Conservation (phyloP, 2,888 invertebrate species). For the Orgyia antiqua region DNA sequence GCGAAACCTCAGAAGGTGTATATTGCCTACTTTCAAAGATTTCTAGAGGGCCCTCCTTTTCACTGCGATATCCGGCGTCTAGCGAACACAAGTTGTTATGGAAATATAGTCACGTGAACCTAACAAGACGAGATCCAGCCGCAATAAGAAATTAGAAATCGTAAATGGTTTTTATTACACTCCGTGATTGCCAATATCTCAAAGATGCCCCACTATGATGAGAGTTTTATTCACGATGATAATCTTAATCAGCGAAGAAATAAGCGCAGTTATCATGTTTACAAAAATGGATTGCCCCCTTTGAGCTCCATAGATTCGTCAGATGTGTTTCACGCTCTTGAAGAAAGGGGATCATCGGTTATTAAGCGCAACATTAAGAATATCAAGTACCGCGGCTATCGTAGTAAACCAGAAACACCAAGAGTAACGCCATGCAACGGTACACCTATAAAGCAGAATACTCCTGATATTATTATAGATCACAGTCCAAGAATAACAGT, state of each 20-base stretch:
- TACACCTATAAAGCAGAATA: conserved; percentile 38
- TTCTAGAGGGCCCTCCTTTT: conserved; percentile 63
- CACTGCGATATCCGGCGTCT: conserved; percentile 38
- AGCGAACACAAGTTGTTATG: conserved; percentile 39
- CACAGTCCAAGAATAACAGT: conserved; percentile 60
- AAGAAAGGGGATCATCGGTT: conserved; percentile 58
- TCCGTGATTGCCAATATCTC: not conserved
- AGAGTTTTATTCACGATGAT: conserved; percentile 71
- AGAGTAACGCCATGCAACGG: conserved; percentile 23
- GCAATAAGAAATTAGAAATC: conserved; percentile 13
- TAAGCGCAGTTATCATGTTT: conserved; percentile 72
- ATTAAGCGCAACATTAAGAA: conserved; percentile 66
- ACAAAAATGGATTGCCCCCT: conserved; percentile 63
- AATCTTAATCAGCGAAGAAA: conserved; percentile 69
- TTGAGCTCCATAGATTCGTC: conserved; percentile 48
- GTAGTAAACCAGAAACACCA: conserved; percentile 38
- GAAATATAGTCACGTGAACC: conserved; percentile 36
- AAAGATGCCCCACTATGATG: conserved; percentile 72
- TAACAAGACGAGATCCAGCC: conserved; percentile 23
- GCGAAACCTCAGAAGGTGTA: conserved; percentile 22
- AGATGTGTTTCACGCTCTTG: conserved; percentile 53
- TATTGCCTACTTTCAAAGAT: conserved; percentile 59
- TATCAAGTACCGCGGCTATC: conserved; percentile 57
- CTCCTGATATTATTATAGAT: conserved; percentile 57
- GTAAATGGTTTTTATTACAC: no score